These are phyloP conservation scores for Athene cunicularia DNA, from an alignment of 2,113 vertebrate species.

Conservation along the genomic window DNA sequence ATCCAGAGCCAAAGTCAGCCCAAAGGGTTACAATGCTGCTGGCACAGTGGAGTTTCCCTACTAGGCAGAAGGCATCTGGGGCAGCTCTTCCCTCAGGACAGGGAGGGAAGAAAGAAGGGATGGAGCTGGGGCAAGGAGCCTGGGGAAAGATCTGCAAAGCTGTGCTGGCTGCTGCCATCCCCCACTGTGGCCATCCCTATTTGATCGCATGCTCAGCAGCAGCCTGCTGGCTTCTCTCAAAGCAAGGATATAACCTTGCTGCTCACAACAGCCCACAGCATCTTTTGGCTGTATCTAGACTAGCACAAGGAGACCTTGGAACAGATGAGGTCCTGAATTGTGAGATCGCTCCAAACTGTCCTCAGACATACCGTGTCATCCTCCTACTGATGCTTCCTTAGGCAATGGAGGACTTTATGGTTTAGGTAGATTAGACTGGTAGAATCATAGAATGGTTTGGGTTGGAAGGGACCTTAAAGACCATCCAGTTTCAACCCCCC, in stretches of 20 bases:
- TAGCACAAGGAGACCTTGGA: not conserved
- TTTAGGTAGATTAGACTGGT: not conserved
- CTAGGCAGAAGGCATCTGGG: not conserved
- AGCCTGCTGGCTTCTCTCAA: slow-evolving; percentile 20
- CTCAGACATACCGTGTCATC: not conserved
- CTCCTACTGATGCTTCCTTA: not conserved
- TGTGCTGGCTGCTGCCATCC: not conserved
- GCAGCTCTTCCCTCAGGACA: not conserved
- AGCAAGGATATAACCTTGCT: slow-evolving; percentile 16
- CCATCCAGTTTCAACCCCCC: no score
- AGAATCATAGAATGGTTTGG: no score
- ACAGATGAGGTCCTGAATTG: not conserved
- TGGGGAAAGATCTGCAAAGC: not conserved
- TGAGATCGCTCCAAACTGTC: not conserved
- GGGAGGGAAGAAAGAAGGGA: not conserved
- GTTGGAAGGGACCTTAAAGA: no score
- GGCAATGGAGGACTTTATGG: not conserved
- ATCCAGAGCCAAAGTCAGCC: not conserved
- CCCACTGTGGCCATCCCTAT: not conserved
- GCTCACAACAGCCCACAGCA: not conserved
- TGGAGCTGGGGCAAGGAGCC: not conserved
- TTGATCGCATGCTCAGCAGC: not conserved
- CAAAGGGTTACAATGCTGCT: fast-evolving
- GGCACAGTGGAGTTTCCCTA: not conserved
- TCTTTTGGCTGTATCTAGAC: not conserved